Conservation (phyloP, 2,888 invertebrate species). For the Chouioia cunea region DNA sequence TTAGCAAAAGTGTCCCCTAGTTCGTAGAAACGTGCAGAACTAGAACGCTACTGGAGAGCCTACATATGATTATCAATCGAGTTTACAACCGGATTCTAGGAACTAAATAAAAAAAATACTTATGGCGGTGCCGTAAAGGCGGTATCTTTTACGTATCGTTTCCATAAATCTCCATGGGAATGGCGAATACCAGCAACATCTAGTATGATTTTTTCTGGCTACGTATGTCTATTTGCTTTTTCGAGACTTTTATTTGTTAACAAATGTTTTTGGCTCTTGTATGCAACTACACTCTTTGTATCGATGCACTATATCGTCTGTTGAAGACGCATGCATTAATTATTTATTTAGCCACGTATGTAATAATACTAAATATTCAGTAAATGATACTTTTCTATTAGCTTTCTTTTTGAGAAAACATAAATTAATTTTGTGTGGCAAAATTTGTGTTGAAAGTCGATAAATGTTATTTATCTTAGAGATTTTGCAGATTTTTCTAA, state of each 20-base stretch:
- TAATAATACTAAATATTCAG: too few relatives aligned
- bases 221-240: not conserved
- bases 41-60: slow-evolving; percentile 11
- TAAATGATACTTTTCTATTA: too few relatives aligned
- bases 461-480: too few relatives aligned
- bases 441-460: too few relatives aligned
- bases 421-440: too few relatives aligned
- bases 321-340: not conserved
- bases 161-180: slow-evolving; percentile 18
- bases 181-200: slow-evolving; percentile 25
- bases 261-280: slow-evolving; percentile 3
- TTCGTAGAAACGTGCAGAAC: slow-evolving; percentile 13
- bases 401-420: too few relatives aligned
- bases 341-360: too few relatives aligned
- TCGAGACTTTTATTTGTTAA: slow-evolving; percentile 18
- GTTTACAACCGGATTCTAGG: slow-evolving; percentile 25
- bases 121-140: slow-evolving; percentile 3
- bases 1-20: slow-evolving; percentile 20
- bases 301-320: slow-evolving; percentile 3
- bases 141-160: slow-evolving; percentile 30
- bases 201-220: slow-evolving; percentile 1
- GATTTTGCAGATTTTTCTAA: too few relatives aligned
- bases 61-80: slow-evolving; percentile 27
- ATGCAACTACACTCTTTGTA: slow-evolving; percentile 44
- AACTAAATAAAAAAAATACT: slow-evolving; percentile 3